Evolutionary conservation across 1,140 invertebrate species (phyloP), one percentile per base, ranked within the genome.

Genomic region (Aphaenogaster rudis): DNA sequence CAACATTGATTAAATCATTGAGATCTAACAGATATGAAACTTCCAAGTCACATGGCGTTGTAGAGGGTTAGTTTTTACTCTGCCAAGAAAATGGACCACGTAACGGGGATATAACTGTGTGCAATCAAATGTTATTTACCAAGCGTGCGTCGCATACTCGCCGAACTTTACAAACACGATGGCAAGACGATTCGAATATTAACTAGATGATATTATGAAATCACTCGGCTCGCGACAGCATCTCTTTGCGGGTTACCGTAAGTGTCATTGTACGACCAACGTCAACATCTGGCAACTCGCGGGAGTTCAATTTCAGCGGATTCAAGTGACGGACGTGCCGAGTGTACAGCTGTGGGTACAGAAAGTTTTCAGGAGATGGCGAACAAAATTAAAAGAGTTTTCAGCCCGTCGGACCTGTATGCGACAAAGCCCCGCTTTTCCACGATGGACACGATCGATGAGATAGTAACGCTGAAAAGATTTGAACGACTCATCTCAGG

Each of bases 371-470:
- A 39, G 50, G 42, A 74, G 54, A 74, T n/a, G 36, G 67, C 6
- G 42, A 48, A 61, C 42, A 48, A 74, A 69, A 81, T 69, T 81
- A 71, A 69, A 69, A 81, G 78, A 71, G 48, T 81, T 81, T 71
- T n/a, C 42, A 5, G 9, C 36, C 15, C 48, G 21, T 71, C 15
- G 9, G 52, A 81, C 21, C 48, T 8, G 50, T 21, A 42, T 39
- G 11, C 48, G 48, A 71, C 48, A 42, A 69, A 81, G n/a, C 48
- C 13, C 28, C 28, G 36, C 17, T 79, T 52, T 52, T 69, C 48
- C 15, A 8, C 76, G 11, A 54, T 39, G 45, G 33, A 50, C 63
- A 48, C 36, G 48, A 57, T 81, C 78, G 36, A 54, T 28, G 36
- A 80, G 36, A 42, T 52, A 17, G 48, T 39, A 80, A 80, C 45